These are phyloP conservation scores for Pungitius pungitius DNA, from an alignment of 2,113 vertebrate species.

Conservation along the genomic window DNA sequence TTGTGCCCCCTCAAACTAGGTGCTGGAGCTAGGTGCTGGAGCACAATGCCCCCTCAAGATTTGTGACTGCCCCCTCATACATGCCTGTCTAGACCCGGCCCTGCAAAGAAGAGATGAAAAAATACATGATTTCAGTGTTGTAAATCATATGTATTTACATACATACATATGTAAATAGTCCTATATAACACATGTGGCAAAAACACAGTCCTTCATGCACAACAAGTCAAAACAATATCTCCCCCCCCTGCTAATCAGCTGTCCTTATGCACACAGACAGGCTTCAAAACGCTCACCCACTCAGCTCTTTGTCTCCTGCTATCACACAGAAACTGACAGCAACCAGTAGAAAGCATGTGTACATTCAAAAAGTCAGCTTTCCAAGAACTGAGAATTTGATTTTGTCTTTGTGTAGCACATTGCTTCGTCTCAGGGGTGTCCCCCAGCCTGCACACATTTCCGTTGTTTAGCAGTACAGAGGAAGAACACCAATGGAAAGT, in stretches of 20 bases:
- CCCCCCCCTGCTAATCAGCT: slow-evolving; percentile 42
- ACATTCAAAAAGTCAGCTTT: slow-evolving; percentile 40
- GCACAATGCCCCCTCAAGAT: no score
- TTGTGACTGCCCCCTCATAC: no score
- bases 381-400: slow-evolving; percentile 18
- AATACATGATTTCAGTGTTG: no score
- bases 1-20: no score
- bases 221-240: slow-evolving; percentile 36
- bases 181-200: no score
- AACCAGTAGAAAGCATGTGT: slow-evolving; percentile 24
- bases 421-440: background rate
- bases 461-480: slow-evolving; percentile 14
- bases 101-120: no score
- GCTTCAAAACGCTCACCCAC: slow-evolving; percentile 20
- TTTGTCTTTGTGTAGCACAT: slow-evolving; percentile 30
- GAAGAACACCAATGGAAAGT: slow-evolving; percentile 28
- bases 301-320: slow-evolving; percentile 39
- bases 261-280: slow-evolving; percentile 52
- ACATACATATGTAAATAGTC: no score
- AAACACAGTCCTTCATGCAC: slow-evolving; percentile 2
- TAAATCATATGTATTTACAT: background rate
- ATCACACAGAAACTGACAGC: slow-evolving; percentile 31
- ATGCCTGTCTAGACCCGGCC: no score
- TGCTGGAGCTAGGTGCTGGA: no score
- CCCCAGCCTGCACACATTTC: background rate